Base-by-base conservation (phyloP, 1,140 invertebrate species). In the Philotrypesis tridentata region DNA sequence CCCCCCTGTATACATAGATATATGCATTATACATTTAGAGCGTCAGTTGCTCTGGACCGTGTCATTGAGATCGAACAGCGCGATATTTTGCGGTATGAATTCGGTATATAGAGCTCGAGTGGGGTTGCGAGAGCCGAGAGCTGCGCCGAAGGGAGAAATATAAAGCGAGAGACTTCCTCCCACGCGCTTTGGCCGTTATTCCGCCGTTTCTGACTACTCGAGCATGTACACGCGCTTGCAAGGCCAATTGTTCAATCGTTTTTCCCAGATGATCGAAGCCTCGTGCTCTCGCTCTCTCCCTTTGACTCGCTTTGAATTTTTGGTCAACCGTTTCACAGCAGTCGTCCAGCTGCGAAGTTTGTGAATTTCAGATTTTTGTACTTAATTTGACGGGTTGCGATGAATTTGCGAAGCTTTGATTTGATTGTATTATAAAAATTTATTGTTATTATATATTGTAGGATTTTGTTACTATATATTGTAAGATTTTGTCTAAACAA, bases 61-160 rank as follows among this genome's bases (percentile, higher is more conserved):
- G 86, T 85, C 84, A 86, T 88, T 86, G 84, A 88, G 85, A 86
- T 85, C 80, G 78, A 33, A 9, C 33, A 7, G 60, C 8, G n/a
- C 70, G 70, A 72, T 72, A 72, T 72, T 31, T n/a, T n/a, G 70
- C 12, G n/a, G 33, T 72, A 43, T 37, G 40, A 72, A 72, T 72
- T 72, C 70, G 70, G 21, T 37, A n/a, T 8, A n/a, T n/a, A n/a
- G n/a, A n/a, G 40, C 37, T 43, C 8, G 12, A 43, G 21, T 55
- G 48, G 17, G 48, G 31, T 17, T n/a, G 33, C 77, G 77, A 84
- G 87, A 87, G 86, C 83, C n/a, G n/a, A n/a, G 40, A 43, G 31
- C 73, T 77, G 37, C 33, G 9, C 8, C 70, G 37, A 48, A 7
- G 70, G 70, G 37, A 43, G 33, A 27, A 70, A 23, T 14, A 70